These are phyloP conservation scores for Anhinga anhinga DNA, from an alignment of 2,113 vertebrate species.

Conservation along the genomic window DNA sequence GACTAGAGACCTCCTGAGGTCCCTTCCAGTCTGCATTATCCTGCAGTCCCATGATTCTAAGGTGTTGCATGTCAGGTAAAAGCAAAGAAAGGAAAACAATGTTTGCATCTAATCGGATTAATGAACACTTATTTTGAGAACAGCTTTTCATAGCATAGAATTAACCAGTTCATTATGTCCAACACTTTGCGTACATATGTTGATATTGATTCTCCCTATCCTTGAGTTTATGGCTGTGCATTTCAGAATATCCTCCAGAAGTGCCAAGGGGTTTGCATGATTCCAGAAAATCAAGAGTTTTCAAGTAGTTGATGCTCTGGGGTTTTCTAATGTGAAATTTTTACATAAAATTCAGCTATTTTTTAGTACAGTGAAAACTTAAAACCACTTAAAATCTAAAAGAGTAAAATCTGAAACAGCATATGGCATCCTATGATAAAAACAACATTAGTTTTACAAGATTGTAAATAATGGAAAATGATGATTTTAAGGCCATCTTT, in stretches of 20 bases:
- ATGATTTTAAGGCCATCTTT: neutral
- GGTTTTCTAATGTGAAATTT: neutral
- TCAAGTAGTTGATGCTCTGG: neutral
- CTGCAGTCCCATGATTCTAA: neutral
- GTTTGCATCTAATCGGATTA: slow-evolving; percentile 34
- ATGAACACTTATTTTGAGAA: slow-evolving; percentile 33
- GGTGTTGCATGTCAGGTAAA: neutral
- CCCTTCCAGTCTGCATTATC: neutral
- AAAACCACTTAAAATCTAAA: neutral
- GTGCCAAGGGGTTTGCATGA: neutral
- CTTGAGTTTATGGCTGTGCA: neutral
- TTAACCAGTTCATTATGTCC: slow-evolving; percentile 24
- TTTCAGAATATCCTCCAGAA: neutral
- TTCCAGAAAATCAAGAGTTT: neutral
- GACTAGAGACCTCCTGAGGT: neutral
- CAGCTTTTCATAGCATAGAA: slow-evolving; percentile 47
- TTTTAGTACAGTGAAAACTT: neutral
- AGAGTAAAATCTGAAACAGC: neutral
- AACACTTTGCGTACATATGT: neutral
- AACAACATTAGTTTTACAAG: neutral
- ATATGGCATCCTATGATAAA: neutral
- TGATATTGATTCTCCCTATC: neutral
- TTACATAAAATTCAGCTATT: neutral
- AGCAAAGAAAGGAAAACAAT: neutral
- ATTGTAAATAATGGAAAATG: neutral